Evolutionary conservation across 2,888 invertebrate species (phyloP), one percentile per base, ranked within the genome.

Genomic region (Tachina lurida): DNA sequence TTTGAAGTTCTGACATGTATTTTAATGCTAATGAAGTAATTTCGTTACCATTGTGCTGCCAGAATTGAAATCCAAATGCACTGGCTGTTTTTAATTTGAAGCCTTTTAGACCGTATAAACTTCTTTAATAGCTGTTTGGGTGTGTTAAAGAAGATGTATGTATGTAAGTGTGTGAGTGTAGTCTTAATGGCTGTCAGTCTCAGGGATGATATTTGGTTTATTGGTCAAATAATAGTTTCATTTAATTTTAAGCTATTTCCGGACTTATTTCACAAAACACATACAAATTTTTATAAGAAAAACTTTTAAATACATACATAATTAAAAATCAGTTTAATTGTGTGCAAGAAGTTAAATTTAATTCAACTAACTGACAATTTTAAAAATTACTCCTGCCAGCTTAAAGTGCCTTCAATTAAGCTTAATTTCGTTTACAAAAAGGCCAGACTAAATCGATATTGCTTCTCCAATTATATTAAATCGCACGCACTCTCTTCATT

Each of bases 21-120:
- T 77, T 73, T 65, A 77, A 77, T 83, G 77, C 76, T 83, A 83
- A 83, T 83, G 77, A 83, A 83, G 67, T 77, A 60, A 70, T 75
- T 70, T 54, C 19, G 17, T 60, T 52, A 15, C 43, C 67, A 62
- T 81, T 81, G 60, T 62, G 49, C 73, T 71, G 49, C 22, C 17
- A 76, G 62, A 39, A 81, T 73, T 81, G 68, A 62, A 75, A 65
- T 63, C 22, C 8, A 67, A 85, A 82, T 82, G 82, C 85, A 82
- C 78, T 79, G 79, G 65, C 65, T 78, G 52, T 45, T 70, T 41
- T 60, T 41, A 71, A 76, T 71, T 84, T 84, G 62, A 74, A 31
- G 77, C 62, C 75, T 70, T 78, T 85, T 63, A 65, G 19, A 52
- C 45, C 43, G 17, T 47, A 65, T 49, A 49, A 75, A 76, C 15